Evolutionary conservation across 2,888 invertebrate species (phyloP).

Genomic region (Monochamus alternatus): DNA sequence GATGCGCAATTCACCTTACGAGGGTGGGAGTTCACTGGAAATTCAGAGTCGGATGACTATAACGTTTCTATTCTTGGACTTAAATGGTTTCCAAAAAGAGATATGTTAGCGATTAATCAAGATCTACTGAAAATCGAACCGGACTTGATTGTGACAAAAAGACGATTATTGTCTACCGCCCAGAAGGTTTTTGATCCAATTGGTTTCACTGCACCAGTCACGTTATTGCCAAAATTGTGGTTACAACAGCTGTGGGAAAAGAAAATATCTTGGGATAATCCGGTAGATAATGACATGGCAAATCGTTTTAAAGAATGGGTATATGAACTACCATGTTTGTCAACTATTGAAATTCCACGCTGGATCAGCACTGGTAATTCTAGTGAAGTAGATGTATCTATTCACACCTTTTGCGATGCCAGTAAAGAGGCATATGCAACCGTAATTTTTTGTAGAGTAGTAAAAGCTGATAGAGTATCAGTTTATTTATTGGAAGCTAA

Average conservation of each 20-base stretch:
- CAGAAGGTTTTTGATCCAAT: conserved; percentile 34
- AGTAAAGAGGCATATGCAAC: conserved; percentile 39
- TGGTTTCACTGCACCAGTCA: background rate
- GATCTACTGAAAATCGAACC: conserved; percentile 3
- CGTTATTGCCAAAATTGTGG: conserved; percentile 6
- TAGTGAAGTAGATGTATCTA: conserved; percentile 13
- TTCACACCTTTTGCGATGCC: conserved; percentile 47
- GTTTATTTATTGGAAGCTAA: conserved; percentile 38
- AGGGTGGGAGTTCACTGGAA: too few species aligned
- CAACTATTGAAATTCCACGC: conserved; percentile 37
- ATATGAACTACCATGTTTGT: conserved; percentile 34
- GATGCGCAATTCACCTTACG: too few species aligned
- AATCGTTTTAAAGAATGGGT: conserved; percentile 27
- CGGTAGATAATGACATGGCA: conserved; percentile 13
- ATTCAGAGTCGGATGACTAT: background rate
- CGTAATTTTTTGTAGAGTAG: too few species aligned
- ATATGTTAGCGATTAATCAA: background rate
- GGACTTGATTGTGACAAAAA: too few species aligned
- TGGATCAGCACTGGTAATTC: conserved; percentile 20
- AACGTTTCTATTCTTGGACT: background rate
- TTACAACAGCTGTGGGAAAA: conserved; percentile 37
- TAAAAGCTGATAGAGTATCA: background rate
- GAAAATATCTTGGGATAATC: background rate
- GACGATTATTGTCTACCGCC: background rate
- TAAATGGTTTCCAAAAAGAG: background rate